phyloP scores from a whole-genome alignment of 2,797 vertebrate genomes.

The Dendrocincla tyrannina region DNA sequence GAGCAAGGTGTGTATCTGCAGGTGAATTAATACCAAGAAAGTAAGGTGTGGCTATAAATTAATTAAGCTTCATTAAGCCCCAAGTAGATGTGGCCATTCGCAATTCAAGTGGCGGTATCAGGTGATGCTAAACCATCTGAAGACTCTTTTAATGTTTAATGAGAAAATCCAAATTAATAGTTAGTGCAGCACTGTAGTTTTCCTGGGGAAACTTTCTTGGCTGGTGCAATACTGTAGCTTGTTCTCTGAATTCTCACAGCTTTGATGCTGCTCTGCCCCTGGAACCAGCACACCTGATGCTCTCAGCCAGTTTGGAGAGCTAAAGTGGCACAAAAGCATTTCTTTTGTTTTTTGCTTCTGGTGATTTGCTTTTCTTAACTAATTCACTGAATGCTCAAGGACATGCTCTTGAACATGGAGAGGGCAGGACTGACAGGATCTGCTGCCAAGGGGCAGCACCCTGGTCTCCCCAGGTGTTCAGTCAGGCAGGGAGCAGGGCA shows the following conservation, averaged over 20 bases:
- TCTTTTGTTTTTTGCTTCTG: background rate
- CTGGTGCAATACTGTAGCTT: background rate
- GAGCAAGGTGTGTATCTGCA: fast-evolving
- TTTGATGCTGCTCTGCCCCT: background rate
- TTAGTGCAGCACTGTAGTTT: background rate
- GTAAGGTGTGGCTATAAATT: conserved; percentile 36
- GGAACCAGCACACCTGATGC: background rate
- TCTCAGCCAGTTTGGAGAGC: background rate
- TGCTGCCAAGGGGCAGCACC: background rate
- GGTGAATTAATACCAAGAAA: background rate
- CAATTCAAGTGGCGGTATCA: background rate
- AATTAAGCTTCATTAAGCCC: conserved; percentile 25
- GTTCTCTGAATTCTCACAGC: background rate
- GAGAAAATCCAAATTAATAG: background rate
- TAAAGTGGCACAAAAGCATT: background rate
- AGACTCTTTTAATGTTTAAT: background rate
- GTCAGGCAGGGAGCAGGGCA: background rate
- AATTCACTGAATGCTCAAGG: background rate
- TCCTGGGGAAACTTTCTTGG: background rate
- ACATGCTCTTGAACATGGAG: fast-evolving
- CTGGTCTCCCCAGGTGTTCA: background rate
- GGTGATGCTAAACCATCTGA: conserved; percentile 9
- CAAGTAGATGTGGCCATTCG: background rate
- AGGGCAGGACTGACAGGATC: background rate
- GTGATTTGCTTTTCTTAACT: background rate